phyloP scores from a whole-genome alignment of 2,888 invertebrate genomes.

The Azorinus chamasolen region DNA sequence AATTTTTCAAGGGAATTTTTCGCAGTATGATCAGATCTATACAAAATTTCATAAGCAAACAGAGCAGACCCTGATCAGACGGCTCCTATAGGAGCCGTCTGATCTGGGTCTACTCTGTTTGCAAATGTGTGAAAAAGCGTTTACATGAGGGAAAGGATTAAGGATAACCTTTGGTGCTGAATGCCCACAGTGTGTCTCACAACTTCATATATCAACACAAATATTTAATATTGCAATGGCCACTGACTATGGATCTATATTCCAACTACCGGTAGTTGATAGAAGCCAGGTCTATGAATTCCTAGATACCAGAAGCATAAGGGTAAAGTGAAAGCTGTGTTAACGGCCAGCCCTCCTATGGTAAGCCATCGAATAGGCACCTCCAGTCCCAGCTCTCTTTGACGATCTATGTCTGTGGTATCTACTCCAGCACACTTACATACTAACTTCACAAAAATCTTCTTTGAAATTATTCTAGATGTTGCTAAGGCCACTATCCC shows the following conservation, averaged over 20 bases:
- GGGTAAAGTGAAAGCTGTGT: conserved; percentile 92
- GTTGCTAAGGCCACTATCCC: conserved; percentile 92
- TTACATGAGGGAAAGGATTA: no score
- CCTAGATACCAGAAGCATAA: conserved; percentile 91
- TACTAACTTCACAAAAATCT: conserved; percentile 90
- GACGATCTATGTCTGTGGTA: conserved; percentile 88
- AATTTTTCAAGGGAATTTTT: no score
- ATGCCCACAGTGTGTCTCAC: no score
- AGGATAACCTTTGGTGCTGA: no score
- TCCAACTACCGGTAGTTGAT: conserved; percentile 91
- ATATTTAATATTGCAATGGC: no score
- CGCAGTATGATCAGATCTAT: no score
- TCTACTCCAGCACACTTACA: conserved; percentile 91
- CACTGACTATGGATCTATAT: conserved; percentile 6
- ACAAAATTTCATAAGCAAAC: no score
- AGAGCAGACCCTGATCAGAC: no score
- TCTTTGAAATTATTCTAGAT: conserved; percentile 90
- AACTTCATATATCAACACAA: no score
- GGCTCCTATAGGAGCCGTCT: no score
- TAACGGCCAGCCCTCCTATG: conserved; percentile 93
- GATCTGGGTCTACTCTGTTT: no score
- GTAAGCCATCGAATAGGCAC: conserved; percentile 94
- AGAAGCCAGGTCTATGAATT: conserved; percentile 94
- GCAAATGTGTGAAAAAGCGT: no score
- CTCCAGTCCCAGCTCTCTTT: conserved; percentile 90